Percentiles rank a stretch among this genome's conserved stretches.
Evolutionary conservation across 2,113 vertebrate species (phyloP).

Genomic region (Passer domesticus): DNA sequence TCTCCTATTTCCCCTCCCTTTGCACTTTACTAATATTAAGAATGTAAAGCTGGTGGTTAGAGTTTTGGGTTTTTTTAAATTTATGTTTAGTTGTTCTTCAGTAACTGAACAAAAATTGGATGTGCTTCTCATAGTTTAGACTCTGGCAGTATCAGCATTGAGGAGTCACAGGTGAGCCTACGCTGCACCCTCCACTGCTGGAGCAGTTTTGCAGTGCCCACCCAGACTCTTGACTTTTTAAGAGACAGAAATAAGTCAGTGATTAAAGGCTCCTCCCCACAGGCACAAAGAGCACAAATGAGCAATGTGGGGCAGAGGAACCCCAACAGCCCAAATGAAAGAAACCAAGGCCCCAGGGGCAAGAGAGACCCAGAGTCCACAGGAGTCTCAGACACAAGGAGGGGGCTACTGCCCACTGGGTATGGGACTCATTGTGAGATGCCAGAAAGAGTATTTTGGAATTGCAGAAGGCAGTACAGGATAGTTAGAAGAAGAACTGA

Average conservation of each 20-base stretch:
- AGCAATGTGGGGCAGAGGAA: not conserved
- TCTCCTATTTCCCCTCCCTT: not conserved
- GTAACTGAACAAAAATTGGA: not conserved
- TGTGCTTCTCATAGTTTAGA: not conserved
- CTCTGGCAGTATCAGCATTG: not conserved
- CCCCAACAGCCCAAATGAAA: not conserved
- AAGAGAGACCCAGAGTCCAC: rapidly evolving
- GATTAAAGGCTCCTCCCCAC: not conserved
- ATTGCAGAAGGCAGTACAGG: not conserved
- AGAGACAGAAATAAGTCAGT: not conserved
- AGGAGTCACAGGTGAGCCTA: not conserved
- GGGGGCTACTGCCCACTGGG: not conserved
- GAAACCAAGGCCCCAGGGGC: not conserved
- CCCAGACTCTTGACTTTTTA: not conserved
- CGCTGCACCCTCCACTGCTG: rapidly evolving
- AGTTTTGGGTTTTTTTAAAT: not conserved
- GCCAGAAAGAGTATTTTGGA: not conserved
- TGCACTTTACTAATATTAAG: not conserved
- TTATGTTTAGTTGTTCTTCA: not conserved
- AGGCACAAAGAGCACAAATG: not conserved
- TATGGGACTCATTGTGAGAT: not conserved
- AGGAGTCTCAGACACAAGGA: not conserved
- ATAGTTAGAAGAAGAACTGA: not conserved
- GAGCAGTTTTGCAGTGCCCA: not conserved
- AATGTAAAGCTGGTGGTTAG: not conserved